Percentiles rank a stretch among this genome's conserved stretches.
Evolutionary conservation across 2,797 vertebrate species (phyloP).

Genomic region (Lepilemur ruficaudatus): DNA sequence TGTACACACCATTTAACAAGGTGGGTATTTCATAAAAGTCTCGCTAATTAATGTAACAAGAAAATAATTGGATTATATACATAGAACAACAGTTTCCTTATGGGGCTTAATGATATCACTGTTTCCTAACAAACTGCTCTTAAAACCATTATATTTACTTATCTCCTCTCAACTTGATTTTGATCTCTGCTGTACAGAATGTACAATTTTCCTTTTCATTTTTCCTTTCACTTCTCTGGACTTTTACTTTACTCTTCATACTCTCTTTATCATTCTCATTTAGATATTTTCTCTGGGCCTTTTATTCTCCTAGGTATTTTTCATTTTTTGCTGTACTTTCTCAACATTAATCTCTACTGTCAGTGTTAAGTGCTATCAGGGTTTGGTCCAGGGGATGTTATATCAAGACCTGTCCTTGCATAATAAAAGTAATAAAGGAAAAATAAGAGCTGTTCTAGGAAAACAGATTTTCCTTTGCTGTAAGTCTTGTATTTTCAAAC

Average conservation of each 20-base stretch:
- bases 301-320: neutral
- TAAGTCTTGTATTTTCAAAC: neutral
- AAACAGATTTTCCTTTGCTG: conserved; percentile 44
- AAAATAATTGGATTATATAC: conserved; percentile 28
- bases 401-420: conserved; percentile 16
- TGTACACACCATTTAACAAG: neutral
- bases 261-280: neutral
- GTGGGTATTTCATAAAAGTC: conserved; percentile 15
- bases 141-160: neutral
- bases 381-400: conserved; percentile 38
- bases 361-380: conserved; percentile 25
- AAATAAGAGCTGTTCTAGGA: conserved; percentile 48
- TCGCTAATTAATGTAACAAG: neutral
- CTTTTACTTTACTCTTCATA: conserved; percentile 2
- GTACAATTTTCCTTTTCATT: neutral
- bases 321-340: neutral
- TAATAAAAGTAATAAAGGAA: conserved; percentile 44
- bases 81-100: neutral
- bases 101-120: neutral
- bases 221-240: neutral
- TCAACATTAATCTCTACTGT: conserved; percentile 33
- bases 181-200: neutral
- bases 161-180: conserved; percentile 33
- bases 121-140: conserved; percentile 14
- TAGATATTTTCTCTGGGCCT: neutral